Percentiles rank a stretch among this genome's conserved stretches.
Evolutionary conservation across 2,888 invertebrate species (phyloP).

Genomic region (Meghimatium bilineatum): DNA sequence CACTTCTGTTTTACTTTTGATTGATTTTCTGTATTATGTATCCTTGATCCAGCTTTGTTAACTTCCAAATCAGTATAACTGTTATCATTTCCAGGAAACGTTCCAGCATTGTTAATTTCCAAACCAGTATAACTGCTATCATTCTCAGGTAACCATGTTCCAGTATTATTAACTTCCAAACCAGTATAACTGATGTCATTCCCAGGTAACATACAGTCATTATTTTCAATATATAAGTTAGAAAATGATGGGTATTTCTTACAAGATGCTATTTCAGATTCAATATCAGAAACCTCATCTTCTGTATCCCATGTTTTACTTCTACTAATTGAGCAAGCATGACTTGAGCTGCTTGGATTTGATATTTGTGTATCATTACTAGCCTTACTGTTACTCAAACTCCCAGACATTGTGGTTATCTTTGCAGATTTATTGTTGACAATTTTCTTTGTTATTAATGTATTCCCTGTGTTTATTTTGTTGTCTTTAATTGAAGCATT

Average conservation of each 20-base stretch:
- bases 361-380: background rate
- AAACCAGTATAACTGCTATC: too few relatives aligned
- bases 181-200: background rate
- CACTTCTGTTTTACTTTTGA: background rate
- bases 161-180: background rate
- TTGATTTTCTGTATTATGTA: background rate
- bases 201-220: background rate
- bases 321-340: background rate
- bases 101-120: background rate
- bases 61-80: too few relatives aligned
- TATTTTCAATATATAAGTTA: background rate
- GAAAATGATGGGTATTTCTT: background rate
- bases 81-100: background rate
- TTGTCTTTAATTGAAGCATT: background rate
- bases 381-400: background rate
- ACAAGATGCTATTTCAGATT: slow-evolving; percentile 44
- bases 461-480: background rate
- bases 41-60: background rate
- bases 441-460: background rate
- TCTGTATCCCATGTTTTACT: slow-evolving; percentile 29
- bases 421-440: background rate
- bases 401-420: too few relatives aligned
- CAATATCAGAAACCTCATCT: slow-evolving; percentile 48
- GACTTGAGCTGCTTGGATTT: background rate
- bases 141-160: background rate